A percentile compares a stretch with the other conserved stretches of the same genome.
phyloP scores from a whole-genome alignment of 2,797 vertebrate genomes.

The Sciurus carolinensis region DNA sequence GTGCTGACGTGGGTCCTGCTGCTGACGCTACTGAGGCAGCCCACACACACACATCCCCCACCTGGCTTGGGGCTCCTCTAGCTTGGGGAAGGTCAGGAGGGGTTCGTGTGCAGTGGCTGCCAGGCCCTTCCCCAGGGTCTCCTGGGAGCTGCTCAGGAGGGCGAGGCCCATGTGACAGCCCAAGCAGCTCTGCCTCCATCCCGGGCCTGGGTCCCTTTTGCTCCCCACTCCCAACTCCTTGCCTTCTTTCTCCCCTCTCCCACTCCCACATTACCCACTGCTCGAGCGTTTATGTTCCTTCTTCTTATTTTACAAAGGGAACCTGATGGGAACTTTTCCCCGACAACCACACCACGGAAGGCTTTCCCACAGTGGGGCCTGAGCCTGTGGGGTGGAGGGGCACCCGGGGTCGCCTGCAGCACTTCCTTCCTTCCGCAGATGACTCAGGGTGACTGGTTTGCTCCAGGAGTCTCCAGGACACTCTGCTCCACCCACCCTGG shows the following conservation, averaged over 20 bases:
- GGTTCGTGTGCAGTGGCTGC: neutral
- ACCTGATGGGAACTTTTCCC: neutral
- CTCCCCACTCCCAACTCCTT: no score
- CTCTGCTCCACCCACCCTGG: neutral
- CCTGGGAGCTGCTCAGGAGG: neutral
- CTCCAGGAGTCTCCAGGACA: neutral
- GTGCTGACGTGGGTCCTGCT: constrained; percentile 43
- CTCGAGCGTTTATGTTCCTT: neutral
- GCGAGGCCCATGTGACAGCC: neutral
- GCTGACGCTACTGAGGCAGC: neutral
- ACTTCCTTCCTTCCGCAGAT: neutral
- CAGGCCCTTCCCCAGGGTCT: neutral
- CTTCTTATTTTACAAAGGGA: constrained; percentile 35
- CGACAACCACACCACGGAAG: neutral
- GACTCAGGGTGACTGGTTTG: neutral
- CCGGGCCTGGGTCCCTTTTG: neutral
- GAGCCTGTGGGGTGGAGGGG: no score
- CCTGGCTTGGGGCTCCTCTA: constrained; percentile 8
- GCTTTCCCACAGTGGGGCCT: neutral
- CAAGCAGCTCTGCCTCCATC: neutral
- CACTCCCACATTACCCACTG: neutral
- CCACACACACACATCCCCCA: neutral
- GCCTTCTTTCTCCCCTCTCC: neutral
- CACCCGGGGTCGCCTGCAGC: neutral
- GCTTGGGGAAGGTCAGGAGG: constrained; percentile 67